Base-by-base conservation (phyloP, 2,113 vertebrate genomes). In the Python bivittatus region DNA sequence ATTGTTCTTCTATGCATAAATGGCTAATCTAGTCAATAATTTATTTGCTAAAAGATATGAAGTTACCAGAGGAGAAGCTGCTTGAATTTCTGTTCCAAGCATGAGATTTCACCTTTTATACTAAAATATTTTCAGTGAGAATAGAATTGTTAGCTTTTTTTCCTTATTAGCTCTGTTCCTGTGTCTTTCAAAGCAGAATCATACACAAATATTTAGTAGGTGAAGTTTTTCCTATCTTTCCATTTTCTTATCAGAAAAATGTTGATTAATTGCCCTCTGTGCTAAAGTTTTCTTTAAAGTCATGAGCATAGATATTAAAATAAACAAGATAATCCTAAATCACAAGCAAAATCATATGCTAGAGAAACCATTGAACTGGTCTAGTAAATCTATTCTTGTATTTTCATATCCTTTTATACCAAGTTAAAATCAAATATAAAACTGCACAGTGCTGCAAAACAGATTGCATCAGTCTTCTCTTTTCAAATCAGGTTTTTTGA, bases 391-490 rank as follows among this genome's bases (percentile, higher is more conserved):
- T 88, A n/a, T 87, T 68, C 23, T 89, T 61, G n/a, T 53, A 89
- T 89, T 92, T 89, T 84, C 58, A 64, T 85, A 52, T 57, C 25
- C 53, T 88, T 92, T 54, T 83, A 38, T 38, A 38, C 52, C 60
- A 92, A 92, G 61, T 94, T 92, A 86, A 94, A 91, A 95, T 88
- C 57, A 84, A 93, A 95, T 68, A 92, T 86, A 93, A 89, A 95
- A 96, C 61, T 91, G 88, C 90, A n/a, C 61, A 88, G 88, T 90
- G 88, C 93, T 94, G 93, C 95, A 94, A 97, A 97, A 58, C 96
- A 97, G 95, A 96, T 97, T 96, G 96, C 94, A 95, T 96, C 96
- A 97, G 95, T 94, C 94, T 94, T 95, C 93, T 96, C 92, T 96
- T 96, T 96, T 97, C 96, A 96, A 95, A 93, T 91, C 89, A 94